Conservation (phyloP, 2,113 vertebrate genomes). For the Pelvicachromis taeniatus region DNA sequence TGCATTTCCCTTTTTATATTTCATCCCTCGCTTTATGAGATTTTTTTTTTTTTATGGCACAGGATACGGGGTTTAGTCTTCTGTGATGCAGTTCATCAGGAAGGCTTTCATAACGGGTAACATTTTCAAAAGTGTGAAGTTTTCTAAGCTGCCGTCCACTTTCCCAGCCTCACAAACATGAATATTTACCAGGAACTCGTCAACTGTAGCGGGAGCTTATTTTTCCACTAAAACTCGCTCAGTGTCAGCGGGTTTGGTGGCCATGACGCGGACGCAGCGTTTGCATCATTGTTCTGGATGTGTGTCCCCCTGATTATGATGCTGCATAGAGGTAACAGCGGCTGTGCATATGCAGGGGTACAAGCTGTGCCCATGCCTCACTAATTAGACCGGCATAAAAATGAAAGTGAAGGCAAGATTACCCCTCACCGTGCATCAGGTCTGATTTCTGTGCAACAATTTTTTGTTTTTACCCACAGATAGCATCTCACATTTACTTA, state of each 20-base stretch:
- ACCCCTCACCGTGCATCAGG: conserved; percentile 41
- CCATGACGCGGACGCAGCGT: conserved; percentile 22
- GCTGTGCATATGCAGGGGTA: conserved; percentile 60
- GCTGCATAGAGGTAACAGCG: conserved; percentile 36
- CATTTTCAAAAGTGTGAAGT: not conserved
- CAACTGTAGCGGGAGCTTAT: not conserved
- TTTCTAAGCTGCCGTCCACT: not conserved
- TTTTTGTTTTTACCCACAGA: conserved; percentile 26
- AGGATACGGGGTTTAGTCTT: not conserved
- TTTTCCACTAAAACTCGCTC: conserved; percentile 20
- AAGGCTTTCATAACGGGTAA: not conserved
- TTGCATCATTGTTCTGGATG: conserved; percentile 53
- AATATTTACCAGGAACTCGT: not conserved
- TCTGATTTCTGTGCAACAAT: conserved; percentile 52
- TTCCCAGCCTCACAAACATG: not conserved
- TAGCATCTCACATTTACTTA: conserved; percentile 56
- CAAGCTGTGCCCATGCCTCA: conserved; percentile 64
- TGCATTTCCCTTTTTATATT: conserved; percentile 23
- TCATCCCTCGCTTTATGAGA: not conserved
- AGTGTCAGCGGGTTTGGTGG: conserved; percentile 28
- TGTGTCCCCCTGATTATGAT: conserved; percentile 68
- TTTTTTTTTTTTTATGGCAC: not conserved
- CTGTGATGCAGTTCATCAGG: not conserved
- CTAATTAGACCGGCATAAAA: conserved; percentile 61
- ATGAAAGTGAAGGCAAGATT: conserved; percentile 31